Base-by-base conservation (phyloP, 2,888 invertebrate genomes). In the Cepaea hortensis region DNA sequence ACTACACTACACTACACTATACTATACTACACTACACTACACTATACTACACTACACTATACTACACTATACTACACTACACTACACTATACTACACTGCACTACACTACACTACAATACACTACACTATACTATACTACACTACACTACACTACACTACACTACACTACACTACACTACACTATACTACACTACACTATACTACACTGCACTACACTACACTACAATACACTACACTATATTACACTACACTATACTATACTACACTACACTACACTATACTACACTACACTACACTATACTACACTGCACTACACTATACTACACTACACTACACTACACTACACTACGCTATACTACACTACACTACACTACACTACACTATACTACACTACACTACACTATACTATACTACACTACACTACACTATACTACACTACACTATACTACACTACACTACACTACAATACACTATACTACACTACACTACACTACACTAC, bases 121-220 rank as follows among this genome's bases (percentile, higher is more conserved):
- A 15, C 68, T 68, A 68, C 68, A 68, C 68, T 68, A 68, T 13
- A 68, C 68, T 68, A 68, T 13, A 68, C 68, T 68, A 68, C n/a
- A 68, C 68, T 68, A 68, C 68, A 68, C 68, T 68, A 68, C 68
- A 68, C 68, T 68, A 68, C 68, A 68, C 68, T 68, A 68, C 68
- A 68, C 68, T 68, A 68, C 68, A 68, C 68, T 68, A 68, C 68
- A 15, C 68, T 68, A 68, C 68, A 68, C 20, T 68, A 68, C 68
- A 68, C 68, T 68, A 68, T 13, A 68, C 68, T 68, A 15, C 68
- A 68, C 68, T 68, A 68, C 68, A 15, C 68, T 68, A 68, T 13
- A 68, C 68, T 68, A 68, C 68, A 68, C 68, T 68, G 4, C 68
- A 68, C 68, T 68, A 68, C 68, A 15, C 68, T 68, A 15, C 68